phyloP scores from a whole-genome alignment of 2,797 vertebrate genomes.

The Lateolabrax maculatus region DNA sequence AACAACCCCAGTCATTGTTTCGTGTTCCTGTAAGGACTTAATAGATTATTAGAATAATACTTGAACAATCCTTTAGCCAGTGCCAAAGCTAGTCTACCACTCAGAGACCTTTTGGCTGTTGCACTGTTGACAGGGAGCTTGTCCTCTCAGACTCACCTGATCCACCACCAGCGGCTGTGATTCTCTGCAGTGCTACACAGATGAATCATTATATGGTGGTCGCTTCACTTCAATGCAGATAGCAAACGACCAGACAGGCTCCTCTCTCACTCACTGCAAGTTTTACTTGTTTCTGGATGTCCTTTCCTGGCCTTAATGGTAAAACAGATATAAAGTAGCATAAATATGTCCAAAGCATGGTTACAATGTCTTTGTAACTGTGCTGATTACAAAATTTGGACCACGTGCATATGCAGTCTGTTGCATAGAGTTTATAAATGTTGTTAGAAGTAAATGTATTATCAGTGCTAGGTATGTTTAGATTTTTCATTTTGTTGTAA shows the following conservation, averaged over 20 bases:
- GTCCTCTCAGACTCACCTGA: conserved; percentile 15
- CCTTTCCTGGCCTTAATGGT: not conserved
- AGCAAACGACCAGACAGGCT: not conserved
- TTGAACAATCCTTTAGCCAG: conserved; percentile 23
- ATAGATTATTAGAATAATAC: conserved; percentile 34
- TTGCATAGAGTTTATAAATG: not conserved
- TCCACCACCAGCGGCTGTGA: not conserved
- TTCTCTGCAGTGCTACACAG: not conserved
- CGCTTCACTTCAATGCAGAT: not conserved
- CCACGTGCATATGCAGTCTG: not conserved
- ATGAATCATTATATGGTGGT: not conserved
- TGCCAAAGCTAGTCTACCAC: conserved; percentile 20
- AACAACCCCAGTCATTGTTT: conserved; percentile 52
- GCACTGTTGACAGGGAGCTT: not conserved
- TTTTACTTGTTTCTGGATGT: not conserved
- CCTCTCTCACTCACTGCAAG: not conserved
- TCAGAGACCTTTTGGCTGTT: conserved; percentile 7
- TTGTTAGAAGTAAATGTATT: not conserved
- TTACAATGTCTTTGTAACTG: not conserved
- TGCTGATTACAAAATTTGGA: not conserved
- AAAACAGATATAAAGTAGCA: not conserved
- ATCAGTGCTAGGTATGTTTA: not conserved
- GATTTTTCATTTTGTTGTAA: too few species aligned
- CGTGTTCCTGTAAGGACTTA: conserved; percentile 43
- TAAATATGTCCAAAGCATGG: too few species aligned